Base-by-base conservation (phyloP, 2,797 vertebrate species). In the Cossypha heuglini region DNA sequence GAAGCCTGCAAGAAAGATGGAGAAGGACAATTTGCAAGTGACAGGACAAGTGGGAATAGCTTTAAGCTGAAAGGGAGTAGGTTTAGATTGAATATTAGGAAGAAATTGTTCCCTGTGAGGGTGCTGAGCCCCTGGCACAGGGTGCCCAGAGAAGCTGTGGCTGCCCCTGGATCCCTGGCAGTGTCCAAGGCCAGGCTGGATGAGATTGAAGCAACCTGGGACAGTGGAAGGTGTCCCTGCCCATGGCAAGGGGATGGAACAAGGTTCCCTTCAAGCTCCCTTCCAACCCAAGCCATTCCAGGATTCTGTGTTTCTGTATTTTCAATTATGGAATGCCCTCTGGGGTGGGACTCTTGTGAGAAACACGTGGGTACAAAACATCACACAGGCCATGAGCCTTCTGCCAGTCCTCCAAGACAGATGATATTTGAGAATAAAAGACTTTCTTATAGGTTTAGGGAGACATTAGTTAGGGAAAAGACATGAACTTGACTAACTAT, bases 181-280 rank as follows among this genome's bases (percentile, higher is more conserved):
- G 6, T 22, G 54, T 28, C 0, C 25, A 52, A 46, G 17, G 6
- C 11, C 12, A 22, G 33, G 12, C 1, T 59, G 40, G 29, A 59
- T 9, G 15, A 17, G 21, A 25, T 80, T 0, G 0, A 17, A 74
- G 25, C 2, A 67, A 1, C 4, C 15, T 59, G 25, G 52, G 2
- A 0, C 6, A 6, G 38, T 40, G 33, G 46, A 35, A 54, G 6
- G 0, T 40, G 45, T 38, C 20, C 24, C 37, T 79, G 59, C 11
- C 3, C 28, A 20, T 29, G 51, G 22, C 24, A 37, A 25, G 9
- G 20, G 20, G 4, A 6, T 59, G 59, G 45, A 66, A 31, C 0
- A 0, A 24, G 16, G 7, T 11, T 17, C 3, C 5, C 21, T 59
- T 35, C 5, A 38, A 35, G 14, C 3, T 40, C 16, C 10, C 4